phyloP scores from a whole-genome alignment of 2,797 vertebrate species.

The Parauchenoglanis punctatus region DNA sequence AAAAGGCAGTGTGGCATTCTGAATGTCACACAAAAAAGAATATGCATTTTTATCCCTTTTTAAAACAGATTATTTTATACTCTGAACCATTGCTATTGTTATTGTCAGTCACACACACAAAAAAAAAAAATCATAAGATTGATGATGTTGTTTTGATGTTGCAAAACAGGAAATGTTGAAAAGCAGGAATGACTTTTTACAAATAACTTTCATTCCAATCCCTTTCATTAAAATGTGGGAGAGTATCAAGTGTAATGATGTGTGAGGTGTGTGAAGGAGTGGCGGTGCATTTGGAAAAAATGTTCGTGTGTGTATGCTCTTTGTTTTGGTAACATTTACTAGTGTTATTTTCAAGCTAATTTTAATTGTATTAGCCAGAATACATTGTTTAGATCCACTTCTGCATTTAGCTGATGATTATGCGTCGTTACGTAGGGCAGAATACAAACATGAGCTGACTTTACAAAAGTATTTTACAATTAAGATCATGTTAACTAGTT shows the following conservation, averaged over 20 bases:
- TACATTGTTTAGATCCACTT: neutral
- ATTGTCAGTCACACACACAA: neutral
- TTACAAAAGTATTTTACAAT: neutral
- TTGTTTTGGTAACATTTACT: neutral
- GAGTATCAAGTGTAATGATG: neutral
- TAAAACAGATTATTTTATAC: neutral
- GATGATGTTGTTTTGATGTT: no score
- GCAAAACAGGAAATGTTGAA: neutral
- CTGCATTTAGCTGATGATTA: no score
- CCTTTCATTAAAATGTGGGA: neutral
- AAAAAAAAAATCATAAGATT: neutral
- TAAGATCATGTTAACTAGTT: neutral
- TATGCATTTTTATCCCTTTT: neutral
- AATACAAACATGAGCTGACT: no score
- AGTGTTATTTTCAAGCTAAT: neutral
- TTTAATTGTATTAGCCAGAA: neutral
- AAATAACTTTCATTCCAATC: slow-evolving; percentile 8
- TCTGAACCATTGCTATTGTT: neutral
- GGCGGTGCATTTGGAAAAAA: neutral
- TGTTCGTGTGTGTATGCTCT: neutral
- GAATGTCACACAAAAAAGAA: neutral
- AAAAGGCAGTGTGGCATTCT: neutral
- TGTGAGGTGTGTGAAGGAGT: slow-evolving; percentile 17
- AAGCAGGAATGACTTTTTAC: neutral
- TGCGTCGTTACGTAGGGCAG: neutral